phyloP scores from a whole-genome alignment of 2,113 vertebrate species.

The Aix galericulata region DNA sequence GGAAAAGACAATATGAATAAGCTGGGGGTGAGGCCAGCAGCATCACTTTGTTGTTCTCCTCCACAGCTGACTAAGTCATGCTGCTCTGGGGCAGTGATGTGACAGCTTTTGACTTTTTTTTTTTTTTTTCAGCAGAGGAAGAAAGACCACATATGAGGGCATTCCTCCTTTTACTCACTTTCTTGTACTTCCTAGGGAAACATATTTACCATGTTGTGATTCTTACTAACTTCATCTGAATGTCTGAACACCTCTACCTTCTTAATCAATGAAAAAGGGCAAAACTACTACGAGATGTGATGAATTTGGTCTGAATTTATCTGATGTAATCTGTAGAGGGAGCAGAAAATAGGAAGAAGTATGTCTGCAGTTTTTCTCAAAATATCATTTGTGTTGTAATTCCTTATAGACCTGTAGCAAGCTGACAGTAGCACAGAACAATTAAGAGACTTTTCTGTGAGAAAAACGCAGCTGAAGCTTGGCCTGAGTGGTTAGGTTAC shows the following conservation, averaged over 20 bases:
- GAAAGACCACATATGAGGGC: too few relatives aligned
- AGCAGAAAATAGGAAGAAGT: neutral
- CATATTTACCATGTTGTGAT: neutral
- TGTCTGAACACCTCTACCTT: neutral
- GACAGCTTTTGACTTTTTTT: neutral
- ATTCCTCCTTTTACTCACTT: neutral
- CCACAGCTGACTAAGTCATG: neutral
- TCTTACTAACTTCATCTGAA: neutral
- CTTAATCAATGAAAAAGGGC: neutral
- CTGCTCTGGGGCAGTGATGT: neutral
- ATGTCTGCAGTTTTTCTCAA: neutral
- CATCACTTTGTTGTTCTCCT: neutral
- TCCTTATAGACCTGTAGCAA: neutral
- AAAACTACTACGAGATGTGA: neutral
- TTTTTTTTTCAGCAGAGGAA: neutral
- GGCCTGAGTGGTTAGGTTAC: neutral
- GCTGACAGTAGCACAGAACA: neutral
- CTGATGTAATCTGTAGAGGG: neutral
- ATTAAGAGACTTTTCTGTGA: neutral
- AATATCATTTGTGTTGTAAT: neutral
- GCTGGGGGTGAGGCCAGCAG: neutral
- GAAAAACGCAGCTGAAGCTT: neutral
- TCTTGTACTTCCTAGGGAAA: neutral
- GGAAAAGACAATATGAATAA: neutral
- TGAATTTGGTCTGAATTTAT: neutral